A percentile compares a stretch with the other conserved stretches of the same genome.
Conservation (phyloP, 2,888 invertebrate genomes). For the Lottia gigantea region DNA sequence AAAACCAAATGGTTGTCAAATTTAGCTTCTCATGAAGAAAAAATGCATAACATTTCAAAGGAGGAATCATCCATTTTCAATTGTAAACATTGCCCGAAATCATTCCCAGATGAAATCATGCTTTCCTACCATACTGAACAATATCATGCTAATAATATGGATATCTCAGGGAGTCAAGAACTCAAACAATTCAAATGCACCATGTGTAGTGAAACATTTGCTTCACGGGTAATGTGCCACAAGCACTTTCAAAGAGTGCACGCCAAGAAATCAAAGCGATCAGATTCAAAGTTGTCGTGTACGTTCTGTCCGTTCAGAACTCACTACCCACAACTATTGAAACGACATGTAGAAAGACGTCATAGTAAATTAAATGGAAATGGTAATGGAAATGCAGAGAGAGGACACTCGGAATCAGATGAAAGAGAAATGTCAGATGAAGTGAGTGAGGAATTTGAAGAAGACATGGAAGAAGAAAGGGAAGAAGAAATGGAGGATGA, state of each 20-base stretch:
- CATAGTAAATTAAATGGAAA: conserved; percentile 31
- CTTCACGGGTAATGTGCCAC: conserved; percentile 54
- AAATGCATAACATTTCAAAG: conserved; percentile 65
- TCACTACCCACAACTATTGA: conserved; percentile 49
- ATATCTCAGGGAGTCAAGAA: conserved; percentile 23
- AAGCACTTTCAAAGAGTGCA: conserved; percentile 58
- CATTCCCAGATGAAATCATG: conserved; percentile 63
- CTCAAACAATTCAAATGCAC: conserved; percentile 59
- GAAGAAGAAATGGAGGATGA: too few relatives aligned
- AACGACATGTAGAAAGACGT: conserved; percentile 44
- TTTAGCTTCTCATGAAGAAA: conserved; percentile 90
- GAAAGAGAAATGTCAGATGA: conserved; percentile 31
- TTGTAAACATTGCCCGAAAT: conserved; percentile 63
- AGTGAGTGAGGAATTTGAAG: conserved; percentile 41
- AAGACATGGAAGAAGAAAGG: conserved; percentile 7
- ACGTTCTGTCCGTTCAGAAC: conserved; percentile 52
- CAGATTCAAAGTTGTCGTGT: conserved; percentile 49
- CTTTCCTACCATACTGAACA: conserved; percentile 56
- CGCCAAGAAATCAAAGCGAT: conserved; percentile 42
- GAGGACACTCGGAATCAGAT: conserved; percentile 25
- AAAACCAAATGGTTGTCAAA: conserved; percentile 90
- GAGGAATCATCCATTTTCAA: conserved; percentile 41
- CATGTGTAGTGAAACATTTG: conserved; percentile 59
- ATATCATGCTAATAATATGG: conserved; percentile 31
- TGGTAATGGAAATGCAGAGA: conserved; percentile 16